Conservation (phyloP, 2,888 invertebrate species). For the Apocheima hispidaria region DNA sequence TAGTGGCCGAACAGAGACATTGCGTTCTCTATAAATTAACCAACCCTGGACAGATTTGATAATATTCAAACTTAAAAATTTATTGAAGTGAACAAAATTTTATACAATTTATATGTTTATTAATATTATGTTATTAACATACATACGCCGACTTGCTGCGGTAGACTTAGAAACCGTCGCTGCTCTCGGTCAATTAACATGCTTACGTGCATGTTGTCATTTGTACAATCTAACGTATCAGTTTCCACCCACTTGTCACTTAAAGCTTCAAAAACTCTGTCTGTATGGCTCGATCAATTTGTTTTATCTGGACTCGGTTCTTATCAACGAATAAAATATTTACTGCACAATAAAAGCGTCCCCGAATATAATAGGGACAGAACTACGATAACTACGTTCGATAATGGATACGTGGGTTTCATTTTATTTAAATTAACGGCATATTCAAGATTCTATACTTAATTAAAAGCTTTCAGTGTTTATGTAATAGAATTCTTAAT, state of each 20-base stretch:
- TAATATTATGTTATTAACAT: too few species aligned
- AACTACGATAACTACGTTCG: constrained; percentile 68
- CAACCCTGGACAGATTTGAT: too few species aligned
- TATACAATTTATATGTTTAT: too few species aligned
- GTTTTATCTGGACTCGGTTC: constrained; percentile 75
- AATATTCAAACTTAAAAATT: too few species aligned
- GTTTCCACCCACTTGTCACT: constrained; percentile 76
- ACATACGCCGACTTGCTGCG: too few species aligned
- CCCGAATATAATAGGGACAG: constrained; percentile 77
- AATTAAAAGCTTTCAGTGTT: constrained; percentile 29
- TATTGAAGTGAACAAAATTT: too few species aligned
- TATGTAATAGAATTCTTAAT: constrained; percentile 21
- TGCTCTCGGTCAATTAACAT: too few species aligned
- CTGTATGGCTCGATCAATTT: constrained; percentile 78
- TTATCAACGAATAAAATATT: constrained; percentile 83
- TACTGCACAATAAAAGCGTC: constrained; percentile 82
- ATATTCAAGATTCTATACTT: constrained; percentile 17
- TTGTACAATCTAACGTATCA: constrained; percentile 77
- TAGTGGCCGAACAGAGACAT: too few species aligned
- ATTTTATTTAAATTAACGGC: constrained; percentile 40
- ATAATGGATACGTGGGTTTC: constrained; percentile 47
- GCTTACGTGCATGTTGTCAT: constrained; percentile 70
- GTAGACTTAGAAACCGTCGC: too few species aligned
- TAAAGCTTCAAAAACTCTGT: constrained; percentile 70
- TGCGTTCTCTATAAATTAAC: too few species aligned